Conservation (phyloP, 2,797 vertebrate genomes). For the Alectoris magna region DNA sequence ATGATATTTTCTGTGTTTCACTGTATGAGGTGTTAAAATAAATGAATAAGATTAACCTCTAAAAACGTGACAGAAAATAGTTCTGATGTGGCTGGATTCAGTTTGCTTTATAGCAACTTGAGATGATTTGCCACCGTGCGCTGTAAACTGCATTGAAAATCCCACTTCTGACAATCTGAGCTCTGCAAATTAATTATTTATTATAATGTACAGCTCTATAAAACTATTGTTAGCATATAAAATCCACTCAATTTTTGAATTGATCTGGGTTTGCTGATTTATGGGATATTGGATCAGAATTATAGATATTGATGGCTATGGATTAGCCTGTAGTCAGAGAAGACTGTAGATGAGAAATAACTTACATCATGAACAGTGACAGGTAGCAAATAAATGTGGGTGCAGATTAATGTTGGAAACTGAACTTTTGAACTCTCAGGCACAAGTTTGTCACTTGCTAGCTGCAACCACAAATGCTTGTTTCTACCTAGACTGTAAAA, state of each 20-base stretch:
- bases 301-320: neutral
- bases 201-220: neutral
- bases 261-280: neutral
- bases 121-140: neutral
- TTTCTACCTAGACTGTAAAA: neutral
- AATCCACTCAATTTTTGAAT: neutral
- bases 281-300: neutral
- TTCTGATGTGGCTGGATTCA: neutral
- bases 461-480: neutral
- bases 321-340: neutral
- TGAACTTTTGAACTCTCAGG: neutral
- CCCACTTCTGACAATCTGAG: neutral
- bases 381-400: neutral
- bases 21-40: neutral
- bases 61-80: neutral
- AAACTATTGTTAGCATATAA: neutral
- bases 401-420: neutral
- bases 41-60: neutral
- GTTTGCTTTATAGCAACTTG: neutral
- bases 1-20: neutral
- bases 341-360: neutral
- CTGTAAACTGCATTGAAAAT: neutral
- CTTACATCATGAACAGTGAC: neutral
- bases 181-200: neutral
- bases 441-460: neutral